Evolutionary conservation across 2,797 vertebrate species (phyloP).

Genomic region (Pelodytes ibericus): DNA sequence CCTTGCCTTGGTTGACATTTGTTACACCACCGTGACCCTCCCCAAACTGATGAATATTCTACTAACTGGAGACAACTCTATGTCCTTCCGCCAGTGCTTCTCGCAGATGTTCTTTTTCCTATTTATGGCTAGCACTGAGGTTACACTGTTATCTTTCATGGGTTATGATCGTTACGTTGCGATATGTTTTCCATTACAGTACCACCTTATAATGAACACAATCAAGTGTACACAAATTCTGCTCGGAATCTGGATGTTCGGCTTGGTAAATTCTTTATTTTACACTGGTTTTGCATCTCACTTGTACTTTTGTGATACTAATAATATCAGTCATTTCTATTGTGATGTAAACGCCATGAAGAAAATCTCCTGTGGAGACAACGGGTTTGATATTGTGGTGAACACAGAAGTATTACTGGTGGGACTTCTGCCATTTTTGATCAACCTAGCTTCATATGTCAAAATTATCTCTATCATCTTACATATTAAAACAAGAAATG

Average conservation of each 20-base stretch:
- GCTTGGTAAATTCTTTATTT: slow-evolving; percentile 11
- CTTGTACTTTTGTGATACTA: slow-evolving; percentile 43
- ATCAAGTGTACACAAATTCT: slow-evolving; percentile 44
- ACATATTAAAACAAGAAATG: slow-evolving; percentile 21
- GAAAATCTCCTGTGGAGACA: slow-evolving; percentile 50
- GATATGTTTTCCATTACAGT: slow-evolving; percentile 60
- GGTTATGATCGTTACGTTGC: slow-evolving; percentile 62
- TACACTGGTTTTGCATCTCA: not conserved
- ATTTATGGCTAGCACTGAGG: slow-evolving; percentile 56
- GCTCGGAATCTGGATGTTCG: slow-evolving; percentile 2
- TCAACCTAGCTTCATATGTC: slow-evolving; percentile 55
- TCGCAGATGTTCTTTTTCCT: slow-evolving; percentile 61
- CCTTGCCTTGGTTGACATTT: slow-evolving; percentile 50
- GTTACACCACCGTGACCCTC: slow-evolving; percentile 35
- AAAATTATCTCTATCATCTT: slow-evolving; percentile 41
- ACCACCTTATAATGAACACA: slow-evolving; percentile 25
- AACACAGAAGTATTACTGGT: slow-evolving; percentile 39
- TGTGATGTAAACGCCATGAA: slow-evolving; percentile 60
- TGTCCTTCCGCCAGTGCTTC: slow-evolving; percentile 49
- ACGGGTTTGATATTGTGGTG: slow-evolving; percentile 38
- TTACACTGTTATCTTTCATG: slow-evolving; percentile 61
- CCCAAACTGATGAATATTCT: slow-evolving; percentile 59
- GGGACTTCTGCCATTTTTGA: slow-evolving; percentile 63
- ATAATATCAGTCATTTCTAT: slow-evolving; percentile 58
- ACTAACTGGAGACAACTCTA: slow-evolving; percentile 45